phyloP scores from a whole-genome alignment of 2,113 vertebrate species.

The Platichthys flesus region DNA sequence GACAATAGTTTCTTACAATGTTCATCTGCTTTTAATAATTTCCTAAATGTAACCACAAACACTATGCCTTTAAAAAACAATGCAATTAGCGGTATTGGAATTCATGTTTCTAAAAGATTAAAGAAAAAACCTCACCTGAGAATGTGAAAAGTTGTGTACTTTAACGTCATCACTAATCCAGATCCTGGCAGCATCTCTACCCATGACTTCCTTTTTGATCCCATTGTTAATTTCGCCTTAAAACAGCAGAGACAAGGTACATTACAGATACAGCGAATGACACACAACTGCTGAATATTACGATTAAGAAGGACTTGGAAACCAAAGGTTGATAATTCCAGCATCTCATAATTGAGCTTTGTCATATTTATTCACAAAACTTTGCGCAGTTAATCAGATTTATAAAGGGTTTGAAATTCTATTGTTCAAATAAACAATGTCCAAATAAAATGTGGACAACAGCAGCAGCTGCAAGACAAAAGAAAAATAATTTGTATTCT shows the following conservation, averaged over 20 bases:
- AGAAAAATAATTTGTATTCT: neutral
- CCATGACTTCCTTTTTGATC: constrained; percentile 92
- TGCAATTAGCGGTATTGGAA: neutral
- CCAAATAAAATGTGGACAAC: no score
- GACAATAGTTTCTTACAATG: neutral
- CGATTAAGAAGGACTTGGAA: neutral
- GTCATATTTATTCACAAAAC: no score
- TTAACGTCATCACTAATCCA: constrained; percentile 94
- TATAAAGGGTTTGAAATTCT: no score
- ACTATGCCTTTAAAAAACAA: neutral
- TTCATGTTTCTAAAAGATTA: neutral
- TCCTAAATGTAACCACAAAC: neutral
- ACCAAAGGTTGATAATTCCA: no score
- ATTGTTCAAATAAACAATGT: no score
- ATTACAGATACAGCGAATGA: neutral
- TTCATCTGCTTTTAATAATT: neutral
- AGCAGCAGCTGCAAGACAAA: no score
- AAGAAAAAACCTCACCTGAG: constrained; percentile 62
- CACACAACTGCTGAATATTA: neutral
- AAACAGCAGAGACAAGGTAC: constrained; percentile 57
- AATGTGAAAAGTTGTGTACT: constrained; percentile 89
- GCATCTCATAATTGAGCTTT: neutral
- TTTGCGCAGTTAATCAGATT: no score
- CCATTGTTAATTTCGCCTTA: constrained; percentile 95
- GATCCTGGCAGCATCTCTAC: constrained; percentile 92